These are phyloP conservation scores for Poicephalus meyeri DNA, from an alignment of 2,113 vertebrate genomes.

Conservation along the genomic window DNA sequence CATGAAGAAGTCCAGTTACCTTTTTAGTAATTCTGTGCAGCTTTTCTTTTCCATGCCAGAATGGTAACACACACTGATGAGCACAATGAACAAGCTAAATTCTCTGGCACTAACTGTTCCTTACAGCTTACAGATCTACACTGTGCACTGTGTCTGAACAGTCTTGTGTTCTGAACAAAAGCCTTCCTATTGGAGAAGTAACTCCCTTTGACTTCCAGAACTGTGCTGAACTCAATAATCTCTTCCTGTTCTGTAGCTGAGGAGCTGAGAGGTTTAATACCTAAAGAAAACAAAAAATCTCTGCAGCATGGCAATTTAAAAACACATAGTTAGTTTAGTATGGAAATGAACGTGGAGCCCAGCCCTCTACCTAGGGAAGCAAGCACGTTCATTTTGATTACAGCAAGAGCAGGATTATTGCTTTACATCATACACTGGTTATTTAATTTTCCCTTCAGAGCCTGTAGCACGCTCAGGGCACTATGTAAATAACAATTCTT, in stretches of 20 bases:
- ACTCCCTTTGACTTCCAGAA: constrained; percentile 5
- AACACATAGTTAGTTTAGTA: neutral
- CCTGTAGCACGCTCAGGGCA: neutral
- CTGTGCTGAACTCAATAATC: neutral
- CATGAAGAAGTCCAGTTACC: neutral
- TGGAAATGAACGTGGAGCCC: neutral
- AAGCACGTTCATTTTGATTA: neutral
- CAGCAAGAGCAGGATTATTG: neutral
- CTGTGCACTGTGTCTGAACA: neutral
- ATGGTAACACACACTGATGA: neutral
- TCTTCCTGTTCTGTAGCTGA: neutral
- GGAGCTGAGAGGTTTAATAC: neutral
- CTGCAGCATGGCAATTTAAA: neutral
- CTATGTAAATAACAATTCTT: neutral
- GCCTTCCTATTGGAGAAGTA: constrained; percentile 15
- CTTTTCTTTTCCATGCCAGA: neutral
- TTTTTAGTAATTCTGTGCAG: neutral
- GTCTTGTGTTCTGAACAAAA: constrained; percentile 36
- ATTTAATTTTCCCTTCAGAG: neutral
- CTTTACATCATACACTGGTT: neutral
- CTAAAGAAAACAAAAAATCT: neutral
- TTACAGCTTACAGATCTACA: neutral
- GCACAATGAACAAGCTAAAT: constrained; percentile 7
- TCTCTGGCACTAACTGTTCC: neutral
- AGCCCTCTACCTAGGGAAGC: neutral